phyloP scores from a whole-genome alignment of 2,113 vertebrate genomes.

The Tachycineta bicolor region DNA sequence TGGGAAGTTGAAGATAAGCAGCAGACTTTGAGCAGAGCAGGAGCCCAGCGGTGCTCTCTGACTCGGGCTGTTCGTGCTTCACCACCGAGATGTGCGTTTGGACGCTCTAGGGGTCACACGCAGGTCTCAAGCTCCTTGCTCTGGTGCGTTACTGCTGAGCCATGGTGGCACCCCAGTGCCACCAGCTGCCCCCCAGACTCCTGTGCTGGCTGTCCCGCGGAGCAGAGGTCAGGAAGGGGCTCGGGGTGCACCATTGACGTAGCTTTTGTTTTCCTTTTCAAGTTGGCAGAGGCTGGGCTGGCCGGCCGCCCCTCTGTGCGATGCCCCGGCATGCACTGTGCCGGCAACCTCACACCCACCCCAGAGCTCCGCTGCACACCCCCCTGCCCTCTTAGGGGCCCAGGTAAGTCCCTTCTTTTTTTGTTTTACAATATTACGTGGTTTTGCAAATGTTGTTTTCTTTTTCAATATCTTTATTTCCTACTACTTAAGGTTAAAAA shows the following conservation, averaged over 20 bases:
- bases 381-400: constrained; percentile 40
- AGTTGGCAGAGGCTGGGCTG: constrained; percentile 53
- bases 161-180: background rate
- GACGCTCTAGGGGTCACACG: background rate
- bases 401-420: constrained; percentile 66
- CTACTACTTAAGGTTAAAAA: background rate
- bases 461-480: constrained; percentile 15
- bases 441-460: constrained; percentile 66
- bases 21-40: background rate
- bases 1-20: background rate
- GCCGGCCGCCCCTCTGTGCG: constrained; percentile 43
- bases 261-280: constrained; percentile 72
- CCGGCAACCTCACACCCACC: constrained; percentile 58
- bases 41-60: background rate
- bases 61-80: background rate
- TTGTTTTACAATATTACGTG: constrained; percentile 75
- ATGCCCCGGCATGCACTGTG: constrained; percentile 57
- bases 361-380: constrained; percentile 48
- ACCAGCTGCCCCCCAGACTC: background rate
- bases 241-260: background rate
- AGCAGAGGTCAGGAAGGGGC: constrained; percentile 27
- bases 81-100: background rate
- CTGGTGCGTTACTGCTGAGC: background rate
- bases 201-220: background rate
- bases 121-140: background rate